A percentile compares a stretch with the other conserved stretches of the same genome.
phyloP scores from a whole-genome alignment of 2,113 vertebrate genomes.

The Nothoprocta perdicaria region DNA sequence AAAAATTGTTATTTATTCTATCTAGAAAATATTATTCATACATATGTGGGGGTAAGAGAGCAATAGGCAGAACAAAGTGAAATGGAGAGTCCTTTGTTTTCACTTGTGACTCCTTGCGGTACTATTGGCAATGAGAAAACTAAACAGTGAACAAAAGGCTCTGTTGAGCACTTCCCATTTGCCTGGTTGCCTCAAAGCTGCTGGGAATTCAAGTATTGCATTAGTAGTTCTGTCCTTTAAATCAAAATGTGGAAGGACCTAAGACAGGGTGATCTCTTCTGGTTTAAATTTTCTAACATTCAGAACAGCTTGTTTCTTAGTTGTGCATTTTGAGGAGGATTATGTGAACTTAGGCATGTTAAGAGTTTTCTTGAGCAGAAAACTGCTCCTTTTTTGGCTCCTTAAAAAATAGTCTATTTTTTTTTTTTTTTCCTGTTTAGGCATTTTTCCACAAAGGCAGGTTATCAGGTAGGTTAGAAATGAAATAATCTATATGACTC shows the following conservation, averaged over 20 bases:
- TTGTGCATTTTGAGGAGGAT: neutral
- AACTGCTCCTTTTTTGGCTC: neutral
- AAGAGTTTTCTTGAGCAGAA: neutral
- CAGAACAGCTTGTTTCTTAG: neutral
- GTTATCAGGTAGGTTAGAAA: neutral
- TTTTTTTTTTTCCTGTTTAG: neutral
- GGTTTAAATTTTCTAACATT: neutral
- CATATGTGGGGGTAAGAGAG: neutral
- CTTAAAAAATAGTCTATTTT: neutral
- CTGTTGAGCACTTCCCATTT: neutral
- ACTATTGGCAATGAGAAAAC: neutral
- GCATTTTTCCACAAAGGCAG: neutral
- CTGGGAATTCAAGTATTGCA: neutral
- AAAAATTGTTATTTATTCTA: neutral
- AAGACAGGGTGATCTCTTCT: neutral
- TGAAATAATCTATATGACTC: neutral
- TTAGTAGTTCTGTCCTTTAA: neutral
- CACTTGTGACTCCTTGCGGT: neutral
- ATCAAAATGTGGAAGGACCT: conserved; percentile 23
- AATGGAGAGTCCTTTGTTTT: neutral
- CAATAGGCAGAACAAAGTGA: neutral
- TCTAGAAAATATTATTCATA: neutral
- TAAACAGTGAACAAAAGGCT: neutral
- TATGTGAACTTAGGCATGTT: neutral
- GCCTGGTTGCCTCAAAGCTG: neutral